A percentile compares a stretch with the other conserved stretches of the same genome.
phyloP scores from a whole-genome alignment of 2,113 vertebrate genomes.

The Hystrix cristata region DNA sequence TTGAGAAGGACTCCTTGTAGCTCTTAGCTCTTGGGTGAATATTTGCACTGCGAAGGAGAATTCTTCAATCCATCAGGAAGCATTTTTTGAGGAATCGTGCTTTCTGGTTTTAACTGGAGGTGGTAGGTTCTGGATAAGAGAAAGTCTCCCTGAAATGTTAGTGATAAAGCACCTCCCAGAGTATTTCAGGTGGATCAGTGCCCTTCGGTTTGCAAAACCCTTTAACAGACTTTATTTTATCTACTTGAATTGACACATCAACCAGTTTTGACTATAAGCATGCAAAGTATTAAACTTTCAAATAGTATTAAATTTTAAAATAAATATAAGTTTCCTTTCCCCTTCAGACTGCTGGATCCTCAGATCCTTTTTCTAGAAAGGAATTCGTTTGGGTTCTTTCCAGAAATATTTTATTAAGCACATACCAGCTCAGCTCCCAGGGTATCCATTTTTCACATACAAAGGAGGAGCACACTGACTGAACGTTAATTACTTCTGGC shows the following conservation, averaged over 20 bases:
- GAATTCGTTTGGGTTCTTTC: constrained; percentile 34
- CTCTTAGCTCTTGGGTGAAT: neutral
- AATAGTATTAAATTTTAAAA: constrained; percentile 14
- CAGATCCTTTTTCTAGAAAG: neutral
- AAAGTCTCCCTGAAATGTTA: neutral
- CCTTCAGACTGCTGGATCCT: neutral
- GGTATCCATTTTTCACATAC: neutral
- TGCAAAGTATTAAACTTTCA: constrained; percentile 31
- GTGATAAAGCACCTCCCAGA: neutral
- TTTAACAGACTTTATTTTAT: constrained; percentile 37
- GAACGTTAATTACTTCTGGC: neutral
- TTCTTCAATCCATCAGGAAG: neutral
- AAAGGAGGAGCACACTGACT: neutral
- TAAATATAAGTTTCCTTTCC: neutral
- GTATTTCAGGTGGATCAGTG: neutral
- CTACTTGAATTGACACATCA: constrained; percentile 16
- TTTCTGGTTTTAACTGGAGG: neutral
- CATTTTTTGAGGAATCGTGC: neutral
- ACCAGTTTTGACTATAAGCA: neutral
- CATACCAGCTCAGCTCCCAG: neutral
- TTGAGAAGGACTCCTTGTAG: neutral
- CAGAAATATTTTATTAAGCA: constrained; percentile 57
- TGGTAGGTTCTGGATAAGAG: neutral
- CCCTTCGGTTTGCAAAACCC: neutral
- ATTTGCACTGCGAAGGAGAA: constrained; percentile 23